Conservation (phyloP, 2,888 invertebrate genomes). For the Globia sparganii region DNA sequence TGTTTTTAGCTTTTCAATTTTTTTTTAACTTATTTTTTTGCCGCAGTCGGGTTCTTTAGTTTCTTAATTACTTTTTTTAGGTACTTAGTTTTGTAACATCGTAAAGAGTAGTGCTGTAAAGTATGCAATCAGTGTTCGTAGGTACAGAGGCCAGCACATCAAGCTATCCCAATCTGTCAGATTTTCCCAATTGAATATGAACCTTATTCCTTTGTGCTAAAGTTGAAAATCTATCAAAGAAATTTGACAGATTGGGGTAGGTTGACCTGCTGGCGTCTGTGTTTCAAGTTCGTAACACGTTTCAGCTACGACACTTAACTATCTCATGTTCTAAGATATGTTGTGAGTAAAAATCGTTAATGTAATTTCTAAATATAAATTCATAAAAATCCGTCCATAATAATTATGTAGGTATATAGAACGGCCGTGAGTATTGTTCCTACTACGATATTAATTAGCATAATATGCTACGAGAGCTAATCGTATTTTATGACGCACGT, state of each 20-base stretch:
- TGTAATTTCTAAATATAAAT: constrained; percentile 31
- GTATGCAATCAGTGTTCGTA: not conserved
- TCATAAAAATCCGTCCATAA: not conserved
- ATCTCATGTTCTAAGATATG: not conserved
- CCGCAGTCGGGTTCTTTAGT: too few species aligned
- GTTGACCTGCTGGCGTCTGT: too few species aligned
- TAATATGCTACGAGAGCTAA: constrained; percentile 69
- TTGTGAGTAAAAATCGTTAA: not conserved
- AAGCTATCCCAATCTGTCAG: too few species aligned
- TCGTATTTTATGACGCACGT: constrained; percentile 72
- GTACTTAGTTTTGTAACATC: too few species aligned
- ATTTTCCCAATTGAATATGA: too few species aligned
- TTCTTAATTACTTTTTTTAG: too few species aligned
- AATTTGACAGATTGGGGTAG: too few species aligned
- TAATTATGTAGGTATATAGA: constrained; percentile 29
- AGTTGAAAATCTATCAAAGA: too few species aligned
- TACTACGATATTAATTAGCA: constrained; percentile 69
- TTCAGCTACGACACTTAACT: not conserved
- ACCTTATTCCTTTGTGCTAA: too few species aligned
- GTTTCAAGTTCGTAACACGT: not conserved
- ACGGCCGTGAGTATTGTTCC: constrained; percentile 56
- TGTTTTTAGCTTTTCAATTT: too few species aligned
- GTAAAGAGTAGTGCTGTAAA: not conserved
- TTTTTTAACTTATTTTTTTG: too few species aligned
- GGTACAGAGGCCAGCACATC: too few species aligned